Percentiles rank a stretch among this genome's conserved stretches.
phyloP scores from a whole-genome alignment of 2,888 invertebrate species.

The Cephus rjabovi region DNA sequence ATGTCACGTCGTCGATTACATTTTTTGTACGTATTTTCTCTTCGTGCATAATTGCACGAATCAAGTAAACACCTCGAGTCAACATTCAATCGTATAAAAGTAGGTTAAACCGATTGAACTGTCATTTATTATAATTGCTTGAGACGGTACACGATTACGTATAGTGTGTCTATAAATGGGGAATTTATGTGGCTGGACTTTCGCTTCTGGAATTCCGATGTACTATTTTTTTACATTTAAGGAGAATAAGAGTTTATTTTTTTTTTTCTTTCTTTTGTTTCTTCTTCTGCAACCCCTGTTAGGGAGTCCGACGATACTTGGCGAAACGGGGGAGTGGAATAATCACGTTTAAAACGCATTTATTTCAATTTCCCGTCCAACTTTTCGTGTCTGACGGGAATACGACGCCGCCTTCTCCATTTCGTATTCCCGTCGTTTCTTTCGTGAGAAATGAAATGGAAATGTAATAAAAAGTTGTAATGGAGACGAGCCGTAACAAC shows the following conservation, averaged over 20 bases:
- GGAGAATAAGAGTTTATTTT: not conserved
- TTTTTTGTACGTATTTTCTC: not conserved
- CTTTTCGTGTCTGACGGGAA: not conserved
- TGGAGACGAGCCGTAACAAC: conserved; percentile 36
- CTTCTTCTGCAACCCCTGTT: not conserved
- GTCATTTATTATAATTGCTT: not conserved
- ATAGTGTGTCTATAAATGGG: not conserved
- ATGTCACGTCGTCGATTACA: not conserved
- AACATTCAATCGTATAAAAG: not conserved
- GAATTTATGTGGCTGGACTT: not conserved
- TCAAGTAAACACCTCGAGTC: not conserved
- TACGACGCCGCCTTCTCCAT: not conserved
- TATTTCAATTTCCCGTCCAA: conserved; percentile 49
- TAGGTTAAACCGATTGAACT: not conserved
- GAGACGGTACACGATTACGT: not conserved
- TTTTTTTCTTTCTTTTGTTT: not conserved
- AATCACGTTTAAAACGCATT: conserved; percentile 57
- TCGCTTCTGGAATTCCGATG: not conserved
- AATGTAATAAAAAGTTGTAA: conserved; percentile 65
- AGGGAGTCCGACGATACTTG: not conserved
- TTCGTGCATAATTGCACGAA: not conserved
- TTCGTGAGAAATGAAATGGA: conserved; percentile 59
- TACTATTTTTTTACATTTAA: not conserved
- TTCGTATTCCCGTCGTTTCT: conserved; percentile 33
- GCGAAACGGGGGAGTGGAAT: conserved; percentile 24